A percentile compares a stretch with the other conserved stretches of the same genome.
These are phyloP conservation scores for Neuroscelio doddi DNA, from an alignment of 2,888 invertebrate species.

Conservation along the genomic window DNA sequence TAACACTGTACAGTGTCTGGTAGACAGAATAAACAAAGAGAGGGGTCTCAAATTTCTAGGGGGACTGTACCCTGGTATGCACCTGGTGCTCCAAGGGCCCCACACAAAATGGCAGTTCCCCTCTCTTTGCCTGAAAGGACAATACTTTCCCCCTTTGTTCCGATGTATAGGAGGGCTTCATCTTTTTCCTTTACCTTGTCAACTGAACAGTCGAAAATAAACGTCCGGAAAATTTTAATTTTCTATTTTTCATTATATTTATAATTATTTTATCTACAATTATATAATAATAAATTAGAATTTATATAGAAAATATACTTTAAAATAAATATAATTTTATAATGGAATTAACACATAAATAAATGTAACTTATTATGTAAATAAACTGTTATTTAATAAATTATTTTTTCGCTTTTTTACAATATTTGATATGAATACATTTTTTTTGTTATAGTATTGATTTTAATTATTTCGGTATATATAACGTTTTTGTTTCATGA, in stretches of 20 bases:
- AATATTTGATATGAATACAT: no score
- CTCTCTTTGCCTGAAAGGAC: slow-evolving; percentile 60
- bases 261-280: neutral
- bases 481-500: no score
- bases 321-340: no score
- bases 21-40: slow-evolving; percentile 60
- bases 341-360: no score
- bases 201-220: slow-evolving; percentile 57
- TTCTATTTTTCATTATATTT: neutral
- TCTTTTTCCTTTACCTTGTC: slow-evolving; percentile 52
- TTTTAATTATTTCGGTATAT: no score
- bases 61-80: slow-evolving; percentile 68
- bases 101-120: slow-evolving; percentile 68
- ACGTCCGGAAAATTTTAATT: slow-evolving; percentile 28
- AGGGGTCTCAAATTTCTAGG: slow-evolving; percentile 60
- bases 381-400: no score
- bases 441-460: no score
- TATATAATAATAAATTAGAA: no score
- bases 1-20: slow-evolving; percentile 49
- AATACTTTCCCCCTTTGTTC: slow-evolving; percentile 63
- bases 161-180: slow-evolving; percentile 42
- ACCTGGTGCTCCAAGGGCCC: slow-evolving; percentile 68
- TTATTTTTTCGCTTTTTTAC: no score
- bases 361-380: no score
- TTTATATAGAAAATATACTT: no score